Evolutionary conservation across 2,797 vertebrate species (phyloP).

Genomic region (Mormyrops boulengeri): DNA sequence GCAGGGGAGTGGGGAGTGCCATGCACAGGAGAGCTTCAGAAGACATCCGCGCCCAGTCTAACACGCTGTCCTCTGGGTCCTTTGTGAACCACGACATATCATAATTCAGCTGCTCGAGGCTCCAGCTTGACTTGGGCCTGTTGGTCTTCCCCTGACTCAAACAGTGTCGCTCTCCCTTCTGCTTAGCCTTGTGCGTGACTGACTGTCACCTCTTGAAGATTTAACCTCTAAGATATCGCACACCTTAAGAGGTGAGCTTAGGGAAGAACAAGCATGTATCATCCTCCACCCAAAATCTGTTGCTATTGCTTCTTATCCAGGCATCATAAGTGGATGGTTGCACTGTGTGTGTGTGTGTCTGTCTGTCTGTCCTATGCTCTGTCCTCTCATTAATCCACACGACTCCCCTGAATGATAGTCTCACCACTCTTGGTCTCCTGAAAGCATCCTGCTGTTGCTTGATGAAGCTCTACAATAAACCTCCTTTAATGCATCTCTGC

Average conservation of each 20-base stretch:
- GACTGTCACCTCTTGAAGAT: neutral
- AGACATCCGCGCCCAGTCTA: neutral
- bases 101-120: neutral
- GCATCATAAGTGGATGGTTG: neutral
- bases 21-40: neutral
- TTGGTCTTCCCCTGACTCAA: neutral
- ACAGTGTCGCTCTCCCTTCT: neutral
- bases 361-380: too few relatives aligned
- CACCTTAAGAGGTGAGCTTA: neutral
- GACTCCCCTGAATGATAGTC: slow-evolving; percentile 33
- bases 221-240: neutral
- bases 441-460: slow-evolving; percentile 45
- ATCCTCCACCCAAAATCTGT: neutral
- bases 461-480: slow-evolving; percentile 58
- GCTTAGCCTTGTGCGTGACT: neutral
- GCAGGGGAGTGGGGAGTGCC: neutral
- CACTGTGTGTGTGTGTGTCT: neutral
- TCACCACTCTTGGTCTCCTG: slow-evolving; percentile 35
- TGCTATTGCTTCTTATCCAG: neutral
- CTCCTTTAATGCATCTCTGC: slow-evolving; percentile 49
- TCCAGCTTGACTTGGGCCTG: neutral
- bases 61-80: neutral
- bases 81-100: neutral
- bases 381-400: neutral
- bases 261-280: neutral